phyloP scores from a whole-genome alignment of 2,797 vertebrate genomes.

The Periparus ater region DNA sequence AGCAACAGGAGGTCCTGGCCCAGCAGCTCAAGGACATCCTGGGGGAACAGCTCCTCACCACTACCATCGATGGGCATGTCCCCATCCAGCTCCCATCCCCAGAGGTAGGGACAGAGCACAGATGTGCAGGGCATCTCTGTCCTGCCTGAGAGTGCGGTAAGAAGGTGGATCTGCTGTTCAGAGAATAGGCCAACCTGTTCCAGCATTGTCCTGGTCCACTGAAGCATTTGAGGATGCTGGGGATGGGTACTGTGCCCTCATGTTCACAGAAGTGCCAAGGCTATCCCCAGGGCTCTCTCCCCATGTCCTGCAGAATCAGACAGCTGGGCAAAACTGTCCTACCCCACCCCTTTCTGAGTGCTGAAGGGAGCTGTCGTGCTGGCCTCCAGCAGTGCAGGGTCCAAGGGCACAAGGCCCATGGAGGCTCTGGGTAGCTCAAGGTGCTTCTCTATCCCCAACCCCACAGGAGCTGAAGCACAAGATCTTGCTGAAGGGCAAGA shows the following conservation, averaged over 20 bases:
- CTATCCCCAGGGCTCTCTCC: not conserved
- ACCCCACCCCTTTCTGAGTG: not conserved
- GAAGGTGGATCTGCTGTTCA: not conserved
- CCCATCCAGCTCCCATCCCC: constrained; percentile 86
- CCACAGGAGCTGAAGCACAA: constrained; percentile 86
- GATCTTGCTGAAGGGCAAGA: constrained; percentile 92
- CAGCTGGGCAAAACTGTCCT: not conserved
- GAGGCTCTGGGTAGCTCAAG: not conserved
- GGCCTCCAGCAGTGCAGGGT: not conserved
- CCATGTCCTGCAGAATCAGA: not conserved
- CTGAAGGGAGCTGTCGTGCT: not conserved
- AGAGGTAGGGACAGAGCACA: constrained; percentile 73
- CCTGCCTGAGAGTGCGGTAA: not conserved
- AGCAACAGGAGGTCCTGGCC: constrained; percentile 89
- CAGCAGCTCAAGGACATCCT: constrained; percentile 84
- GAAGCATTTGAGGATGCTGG: not conserved
- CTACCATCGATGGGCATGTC: constrained; percentile 74
- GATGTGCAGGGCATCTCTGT: not conserved
- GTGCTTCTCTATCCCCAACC: not conserved
- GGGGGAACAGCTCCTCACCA: constrained; percentile 83
- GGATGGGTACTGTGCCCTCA: not conserved
- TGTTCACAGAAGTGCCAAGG: not conserved
- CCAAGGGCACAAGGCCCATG: not conserved
- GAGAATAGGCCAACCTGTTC: not conserved
- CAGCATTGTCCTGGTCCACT: not conserved